phyloP scores from a whole-genome alignment of 2,888 invertebrate species.

The Sinohyriopsis cumingii region DNA sequence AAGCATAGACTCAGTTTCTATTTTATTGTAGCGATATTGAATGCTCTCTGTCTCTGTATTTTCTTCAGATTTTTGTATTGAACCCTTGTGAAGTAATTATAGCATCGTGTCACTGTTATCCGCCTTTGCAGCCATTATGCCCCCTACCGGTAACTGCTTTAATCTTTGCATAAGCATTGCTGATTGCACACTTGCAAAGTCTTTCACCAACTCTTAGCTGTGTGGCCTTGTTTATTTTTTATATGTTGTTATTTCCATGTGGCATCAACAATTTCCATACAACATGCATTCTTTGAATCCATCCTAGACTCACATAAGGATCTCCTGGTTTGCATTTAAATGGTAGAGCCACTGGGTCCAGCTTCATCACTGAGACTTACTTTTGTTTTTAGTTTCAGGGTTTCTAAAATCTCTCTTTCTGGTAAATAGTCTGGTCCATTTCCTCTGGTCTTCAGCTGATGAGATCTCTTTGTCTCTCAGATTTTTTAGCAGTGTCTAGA shows the following conservation, averaged over 20 bases:
- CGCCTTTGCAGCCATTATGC: not conserved
- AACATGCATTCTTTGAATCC: not conserved
- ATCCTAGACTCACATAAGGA: not conserved
- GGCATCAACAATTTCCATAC: not conserved
- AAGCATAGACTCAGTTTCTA: not conserved
- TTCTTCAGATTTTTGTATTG: not conserved
- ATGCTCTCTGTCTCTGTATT: no score
- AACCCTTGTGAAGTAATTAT: not conserved
- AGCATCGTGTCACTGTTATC: not conserved
- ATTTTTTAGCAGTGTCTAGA: no score
- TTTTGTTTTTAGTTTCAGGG: not conserved
- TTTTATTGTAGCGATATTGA: not conserved
- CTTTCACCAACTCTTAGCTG: constrained; percentile 6
- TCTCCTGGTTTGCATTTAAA: not conserved
- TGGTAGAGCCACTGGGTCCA: not conserved
- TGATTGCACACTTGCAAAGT: constrained; percentile 1
- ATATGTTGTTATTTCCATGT: not conserved
- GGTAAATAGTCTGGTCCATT: not conserved
- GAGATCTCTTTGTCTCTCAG: no score
- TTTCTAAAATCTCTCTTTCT: not conserved
- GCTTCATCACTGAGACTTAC: not conserved
- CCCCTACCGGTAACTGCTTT: not conserved
- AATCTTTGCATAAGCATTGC: not conserved
- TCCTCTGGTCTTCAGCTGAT: no score
- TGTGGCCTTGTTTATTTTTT: not conserved